These are phyloP conservation scores for Geodia barretti DNA, from an alignment of 37 sponge, comb jelly and placozoan genomes.

Conservation along the genomic window DNA sequence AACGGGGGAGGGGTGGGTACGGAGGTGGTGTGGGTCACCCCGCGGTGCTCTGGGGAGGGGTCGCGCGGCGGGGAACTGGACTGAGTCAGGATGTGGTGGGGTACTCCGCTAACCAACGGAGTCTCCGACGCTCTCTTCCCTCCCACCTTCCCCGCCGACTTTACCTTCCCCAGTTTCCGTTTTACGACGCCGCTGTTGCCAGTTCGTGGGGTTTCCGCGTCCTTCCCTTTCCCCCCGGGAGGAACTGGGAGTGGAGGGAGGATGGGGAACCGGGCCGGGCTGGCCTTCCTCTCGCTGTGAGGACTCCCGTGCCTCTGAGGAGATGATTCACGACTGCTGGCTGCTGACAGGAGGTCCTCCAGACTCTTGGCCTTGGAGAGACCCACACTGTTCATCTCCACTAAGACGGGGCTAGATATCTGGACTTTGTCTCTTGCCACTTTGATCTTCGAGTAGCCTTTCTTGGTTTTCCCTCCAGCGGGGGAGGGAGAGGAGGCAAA, in stretches of 20 bases:
- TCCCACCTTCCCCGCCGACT: background rate
- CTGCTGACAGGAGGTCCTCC: conserved; percentile 37
- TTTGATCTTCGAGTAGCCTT: background rate
- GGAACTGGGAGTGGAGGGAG: background rate
- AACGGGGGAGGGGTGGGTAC: conserved; percentile 3
- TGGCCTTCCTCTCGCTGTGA: background rate
- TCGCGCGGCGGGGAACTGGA: background rate
- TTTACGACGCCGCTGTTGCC: background rate
- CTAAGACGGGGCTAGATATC: background rate
- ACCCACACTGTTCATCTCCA: background rate
- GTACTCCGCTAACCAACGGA: background rate
- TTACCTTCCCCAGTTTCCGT: background rate
- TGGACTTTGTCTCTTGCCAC: background rate
- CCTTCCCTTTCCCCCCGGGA: background rate
- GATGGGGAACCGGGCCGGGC: background rate
- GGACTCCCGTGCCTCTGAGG: background rate
- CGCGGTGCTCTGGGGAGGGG: background rate
- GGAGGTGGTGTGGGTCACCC: background rate
- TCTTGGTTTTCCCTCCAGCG: background rate
- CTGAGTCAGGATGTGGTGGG: background rate
- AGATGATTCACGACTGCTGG: background rate
- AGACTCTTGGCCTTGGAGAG: conserved; percentile 35
- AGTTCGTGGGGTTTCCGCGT: background rate
- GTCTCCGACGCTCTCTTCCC: background rate
- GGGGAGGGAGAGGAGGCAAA: background rate